Evolutionary conservation across 1,140 invertebrate species (phyloP), one percentile per base, ranked within the genome.

Genomic region (Aphaenogaster floridana): DNA sequence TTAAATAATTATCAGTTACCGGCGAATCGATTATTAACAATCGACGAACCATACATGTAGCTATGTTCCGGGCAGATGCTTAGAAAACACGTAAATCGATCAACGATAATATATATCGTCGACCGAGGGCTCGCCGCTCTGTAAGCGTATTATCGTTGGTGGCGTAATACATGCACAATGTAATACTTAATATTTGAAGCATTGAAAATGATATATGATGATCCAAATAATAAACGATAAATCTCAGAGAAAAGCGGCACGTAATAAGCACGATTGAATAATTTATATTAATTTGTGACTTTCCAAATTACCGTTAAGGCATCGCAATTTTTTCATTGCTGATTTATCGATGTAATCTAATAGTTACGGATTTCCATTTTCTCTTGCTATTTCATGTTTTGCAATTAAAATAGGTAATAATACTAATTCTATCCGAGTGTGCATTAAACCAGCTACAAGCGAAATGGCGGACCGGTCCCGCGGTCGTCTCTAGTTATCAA

Each of bases 1-100:
- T 84, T 84, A 84, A 84, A 84, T 84, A 84, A 84, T 84, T 84
- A 84, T 84, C 80, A 84, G 69, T 74, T 84, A 50, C 80, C 54
- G 42, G 69, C 57, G 42, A 84, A 84, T 84, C 69, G 80, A 57
- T 84, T 84, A 84, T 84, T 84, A 84, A 74, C 80, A 76, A 84
- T 84, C 80, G 80, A 74, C 69, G 80, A 50, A 84, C 28, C 69
- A 34, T 74, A 28, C 52, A 39, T 48, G 36, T 4, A 69, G 52
- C 66, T 54, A 61, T 84, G 69, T 84, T 74, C 34, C 79, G 79
- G 80, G 42, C 57, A 84, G 69, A 84, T 76, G 80, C 69, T 84
- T 84, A 83, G 80, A 74, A 83, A 61, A 71, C 13, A 52, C 11
- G 69, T 50, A 76, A 74, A 84, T 84, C 72, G 80, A 74, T 74